Conservation (phyloP, 2,113 vertebrate species). For the Sinocyclocheilus anshuiensis region DNA sequence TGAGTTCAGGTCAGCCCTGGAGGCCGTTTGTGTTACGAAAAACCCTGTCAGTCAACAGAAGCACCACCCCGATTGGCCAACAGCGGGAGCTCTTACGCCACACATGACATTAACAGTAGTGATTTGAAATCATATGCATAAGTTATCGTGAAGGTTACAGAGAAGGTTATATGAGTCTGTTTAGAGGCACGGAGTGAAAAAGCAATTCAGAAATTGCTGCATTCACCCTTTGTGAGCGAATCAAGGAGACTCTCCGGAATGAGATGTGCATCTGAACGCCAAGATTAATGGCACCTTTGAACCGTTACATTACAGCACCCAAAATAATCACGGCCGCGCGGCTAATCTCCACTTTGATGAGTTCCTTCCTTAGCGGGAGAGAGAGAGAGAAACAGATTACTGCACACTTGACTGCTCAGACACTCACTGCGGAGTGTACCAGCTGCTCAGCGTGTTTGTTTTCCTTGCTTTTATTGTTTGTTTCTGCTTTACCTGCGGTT, state of each 20-base stretch:
- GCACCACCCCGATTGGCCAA: not conserved
- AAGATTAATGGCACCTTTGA: slow-evolving; percentile 58
- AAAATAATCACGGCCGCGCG: slow-evolving; percentile 48
- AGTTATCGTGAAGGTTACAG: not conserved
- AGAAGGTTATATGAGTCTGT: slow-evolving; percentile 31
- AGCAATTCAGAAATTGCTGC: slow-evolving; percentile 44
- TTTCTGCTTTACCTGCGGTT: not conserved
- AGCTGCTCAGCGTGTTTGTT: slow-evolving; percentile 8
- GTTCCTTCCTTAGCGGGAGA: slow-evolving; percentile 28
- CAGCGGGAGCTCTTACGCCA: not conserved
- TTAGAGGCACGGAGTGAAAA: slow-evolving; percentile 18
- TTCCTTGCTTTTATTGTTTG: not conserved
- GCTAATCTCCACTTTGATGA: slow-evolving; percentile 45
- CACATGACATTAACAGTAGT: not conserved
- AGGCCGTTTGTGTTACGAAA: not conserved
- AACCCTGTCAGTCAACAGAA: not conserved
- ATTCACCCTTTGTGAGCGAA: slow-evolving; percentile 42
- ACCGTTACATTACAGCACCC: slow-evolving; percentile 44
- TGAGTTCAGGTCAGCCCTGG: slow-evolving; percentile 16
- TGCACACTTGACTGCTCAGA: slow-evolving; percentile 31
- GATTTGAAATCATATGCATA: slow-evolving; percentile 16
- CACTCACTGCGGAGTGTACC: not conserved
- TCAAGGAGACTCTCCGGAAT: slow-evolving; percentile 46
- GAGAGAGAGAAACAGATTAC: slow-evolving; percentile 39
- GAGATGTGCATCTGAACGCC: slow-evolving; percentile 49